Evolutionary conservation across 2,113 vertebrate genomes (phyloP).

Genomic region (Zootoca vivipara): DNA sequence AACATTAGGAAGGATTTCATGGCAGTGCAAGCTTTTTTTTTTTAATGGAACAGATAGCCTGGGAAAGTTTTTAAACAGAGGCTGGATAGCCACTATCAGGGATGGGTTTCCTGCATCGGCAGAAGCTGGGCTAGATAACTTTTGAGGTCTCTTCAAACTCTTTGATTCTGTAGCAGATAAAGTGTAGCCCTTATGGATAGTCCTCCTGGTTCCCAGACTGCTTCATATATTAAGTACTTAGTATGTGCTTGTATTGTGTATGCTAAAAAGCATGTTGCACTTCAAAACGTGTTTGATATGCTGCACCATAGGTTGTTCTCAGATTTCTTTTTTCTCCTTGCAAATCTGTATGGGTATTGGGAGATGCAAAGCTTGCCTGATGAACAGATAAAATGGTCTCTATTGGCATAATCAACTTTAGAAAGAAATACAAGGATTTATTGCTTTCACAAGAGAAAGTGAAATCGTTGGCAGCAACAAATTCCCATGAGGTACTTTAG

Average conservation of each 20-base stretch:
- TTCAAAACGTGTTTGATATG: background rate
- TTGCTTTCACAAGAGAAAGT: constrained; percentile 3
- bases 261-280: background rate
- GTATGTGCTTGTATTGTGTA: background rate
- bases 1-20: background rate
- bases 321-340: background rate
- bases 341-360: background rate
- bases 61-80: background rate
- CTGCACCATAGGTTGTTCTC: background rate
- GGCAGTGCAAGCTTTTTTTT: background rate
- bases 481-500: background rate
- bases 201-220: background rate
- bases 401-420: background rate
- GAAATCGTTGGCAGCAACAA: background rate
- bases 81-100: no score
- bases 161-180: background rate
- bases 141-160: background rate
- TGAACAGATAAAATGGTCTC: background rate
- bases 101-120: background rate
- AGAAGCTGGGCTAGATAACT: background rate
- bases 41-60: background rate
- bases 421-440: background rate
- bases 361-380: background rate
- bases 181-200: background rate
- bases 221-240: background rate